These are phyloP conservation scores for Myotis yumanensis DNA, from an alignment of 2,113 vertebrate genomes.

Conservation along the genomic window DNA sequence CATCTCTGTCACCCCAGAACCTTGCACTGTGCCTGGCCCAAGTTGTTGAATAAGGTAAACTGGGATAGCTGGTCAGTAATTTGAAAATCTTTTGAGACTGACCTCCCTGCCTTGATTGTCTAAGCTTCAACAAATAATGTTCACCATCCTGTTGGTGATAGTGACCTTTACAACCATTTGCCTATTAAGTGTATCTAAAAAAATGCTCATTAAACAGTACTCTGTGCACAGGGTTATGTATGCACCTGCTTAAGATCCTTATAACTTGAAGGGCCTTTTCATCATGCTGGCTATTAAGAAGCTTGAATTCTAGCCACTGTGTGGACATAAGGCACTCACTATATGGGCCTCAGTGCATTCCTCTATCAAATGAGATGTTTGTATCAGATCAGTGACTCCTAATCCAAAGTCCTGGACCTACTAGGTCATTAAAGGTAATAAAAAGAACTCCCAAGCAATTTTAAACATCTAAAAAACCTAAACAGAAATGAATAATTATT, in stretches of 20 bases:
- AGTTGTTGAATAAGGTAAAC: not conserved
- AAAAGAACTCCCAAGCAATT: constrained; percentile 16
- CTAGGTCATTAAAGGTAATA: not conserved
- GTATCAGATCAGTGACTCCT: not conserved
- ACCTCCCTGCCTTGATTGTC: not conserved
- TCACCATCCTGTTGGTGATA: not conserved
- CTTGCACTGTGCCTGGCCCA: not conserved
- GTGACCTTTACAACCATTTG: not conserved
- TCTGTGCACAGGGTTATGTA: not conserved
- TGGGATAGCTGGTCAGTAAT: not conserved
- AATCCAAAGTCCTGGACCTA: not conserved
- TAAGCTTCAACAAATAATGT: not conserved
- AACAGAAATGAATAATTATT: constrained; percentile 7
- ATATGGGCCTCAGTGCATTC: not conserved
- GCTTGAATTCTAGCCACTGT: not conserved
- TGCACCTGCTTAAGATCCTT: not conserved
- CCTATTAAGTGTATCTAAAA: not conserved
- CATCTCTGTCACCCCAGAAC: not conserved
- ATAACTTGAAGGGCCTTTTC: not conserved
- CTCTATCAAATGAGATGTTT: not conserved
- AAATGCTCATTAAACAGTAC: not conserved
- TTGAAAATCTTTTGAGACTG: constrained; percentile 22
- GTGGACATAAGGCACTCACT: not conserved
- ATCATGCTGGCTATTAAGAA: not conserved
- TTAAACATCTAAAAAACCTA: constrained; percentile 14